These are phyloP conservation scores for Drosophila bipectinata DNA, from an alignment of 1,140 invertebrate genomes.

Conservation along the genomic window DNA sequence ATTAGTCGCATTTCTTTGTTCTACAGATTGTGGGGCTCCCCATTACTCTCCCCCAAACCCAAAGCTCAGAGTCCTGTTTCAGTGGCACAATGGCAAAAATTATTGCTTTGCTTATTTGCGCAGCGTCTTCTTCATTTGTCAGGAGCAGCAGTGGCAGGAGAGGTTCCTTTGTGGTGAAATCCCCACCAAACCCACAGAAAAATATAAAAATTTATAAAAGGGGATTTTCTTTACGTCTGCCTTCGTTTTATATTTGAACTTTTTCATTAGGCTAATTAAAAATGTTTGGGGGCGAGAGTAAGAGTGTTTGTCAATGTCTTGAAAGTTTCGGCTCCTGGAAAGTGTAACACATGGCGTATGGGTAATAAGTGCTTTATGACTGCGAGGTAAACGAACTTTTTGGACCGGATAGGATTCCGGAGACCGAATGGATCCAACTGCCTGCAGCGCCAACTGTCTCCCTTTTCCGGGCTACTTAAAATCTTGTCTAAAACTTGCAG, in stretches of 20 bases:
- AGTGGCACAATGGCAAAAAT: constrained; percentile 65
- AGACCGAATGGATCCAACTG: constrained; percentile 28
- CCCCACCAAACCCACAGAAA: constrained; percentile 34
- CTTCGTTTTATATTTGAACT: constrained; percentile 67
- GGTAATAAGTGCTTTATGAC: constrained; percentile 72
- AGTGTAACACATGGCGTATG: constrained; percentile 75
- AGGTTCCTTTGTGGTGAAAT: constrained; percentile 23
- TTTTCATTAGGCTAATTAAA: constrained; percentile 83
- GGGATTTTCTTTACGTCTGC: constrained; percentile 28
- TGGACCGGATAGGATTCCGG: neutral
- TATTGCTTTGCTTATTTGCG: constrained; percentile 73
- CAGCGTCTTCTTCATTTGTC: constrained; percentile 73
- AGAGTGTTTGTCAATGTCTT: constrained; percentile 58
- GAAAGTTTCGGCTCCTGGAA: constrained; percentile 49
- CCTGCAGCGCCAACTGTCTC: constrained; percentile 21
- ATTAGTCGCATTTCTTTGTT: constrained; percentile 71
- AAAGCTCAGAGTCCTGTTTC: neutral
- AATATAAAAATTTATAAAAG: constrained; percentile 42
- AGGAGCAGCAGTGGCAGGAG: constrained; percentile 16
- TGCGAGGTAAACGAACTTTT: constrained; percentile 60
- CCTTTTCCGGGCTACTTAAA: neutral
- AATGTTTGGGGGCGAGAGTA: constrained; percentile 47
- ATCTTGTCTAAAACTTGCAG: constrained; percentile 35
- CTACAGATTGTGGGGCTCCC: constrained; percentile 11
- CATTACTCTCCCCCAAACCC: neutral